Conservation (phyloP, 2,888 invertebrate genomes). For the Leptogaster cylindrica region DNA sequence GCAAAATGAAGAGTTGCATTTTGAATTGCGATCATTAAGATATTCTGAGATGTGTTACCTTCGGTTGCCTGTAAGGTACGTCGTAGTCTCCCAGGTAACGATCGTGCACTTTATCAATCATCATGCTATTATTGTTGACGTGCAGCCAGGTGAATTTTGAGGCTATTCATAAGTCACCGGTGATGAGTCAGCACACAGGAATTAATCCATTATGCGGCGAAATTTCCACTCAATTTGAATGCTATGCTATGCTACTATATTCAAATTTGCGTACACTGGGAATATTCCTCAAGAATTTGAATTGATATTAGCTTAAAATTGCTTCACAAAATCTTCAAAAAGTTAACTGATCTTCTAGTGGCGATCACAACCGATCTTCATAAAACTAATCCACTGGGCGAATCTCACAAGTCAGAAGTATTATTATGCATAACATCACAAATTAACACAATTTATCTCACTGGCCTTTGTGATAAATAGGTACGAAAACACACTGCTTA, state of each 20-base stretch:
- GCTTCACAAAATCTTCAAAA: constrained; percentile 16
- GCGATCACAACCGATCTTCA: constrained; percentile 23
- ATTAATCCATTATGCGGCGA: constrained; percentile 8
- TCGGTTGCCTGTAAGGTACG: constrained; percentile 51
- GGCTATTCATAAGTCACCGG: constrained; percentile 38
- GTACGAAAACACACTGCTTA: constrained; percentile 2
- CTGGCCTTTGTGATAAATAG: constrained; percentile 5
- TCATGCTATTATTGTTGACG: too few species aligned
- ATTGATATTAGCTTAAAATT: too few species aligned
- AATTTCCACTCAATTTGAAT: constrained; percentile 5
- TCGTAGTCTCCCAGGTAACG: constrained; percentile 57
- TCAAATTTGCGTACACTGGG: too few species aligned
- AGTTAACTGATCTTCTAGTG: constrained; percentile 23
- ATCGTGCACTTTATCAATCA: constrained; percentile 56
- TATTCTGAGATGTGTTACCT: constrained; percentile 38
- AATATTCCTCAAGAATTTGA: too few species aligned
- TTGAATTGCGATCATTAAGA: constrained; percentile 21
- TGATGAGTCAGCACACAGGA: constrained; percentile 37
- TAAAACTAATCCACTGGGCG: constrained; percentile 13
- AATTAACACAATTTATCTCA: constrained; percentile 30
- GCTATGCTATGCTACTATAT: too few species aligned
- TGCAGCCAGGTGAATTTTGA: constrained; percentile 24
- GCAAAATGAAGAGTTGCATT: too few species aligned
- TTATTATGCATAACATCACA: constrained; percentile 18
- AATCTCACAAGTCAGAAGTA: constrained; percentile 8